Base-by-base conservation (phyloP, 1,140 invertebrate genomes). In the Doryteuthis pealeii region DNA sequence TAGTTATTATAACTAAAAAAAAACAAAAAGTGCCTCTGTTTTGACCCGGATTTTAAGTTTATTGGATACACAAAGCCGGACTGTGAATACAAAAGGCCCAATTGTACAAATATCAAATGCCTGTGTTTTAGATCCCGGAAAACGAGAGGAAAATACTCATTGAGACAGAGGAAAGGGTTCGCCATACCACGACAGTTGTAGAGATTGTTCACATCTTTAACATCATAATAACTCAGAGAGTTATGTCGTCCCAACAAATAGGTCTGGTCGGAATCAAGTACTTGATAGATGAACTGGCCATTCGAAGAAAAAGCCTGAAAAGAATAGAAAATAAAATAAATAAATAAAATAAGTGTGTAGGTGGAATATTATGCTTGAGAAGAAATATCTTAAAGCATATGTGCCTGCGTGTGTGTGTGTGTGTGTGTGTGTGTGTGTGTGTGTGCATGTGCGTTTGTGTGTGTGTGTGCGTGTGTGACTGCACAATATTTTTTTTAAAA, bases 371-470 rank as follows among this genome's bases (percentile, higher is more conserved):
- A n/a, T n/a, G n/a, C n/a, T n/a, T n/a, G n/a, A n/a, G n/a, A n/a
- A n/a, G n/a, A n/a, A n/a, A n/a, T n/a, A n/a, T n/a, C n/a, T n/a
- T n/a, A n/a, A n/a, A 8, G 45, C 45, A 18, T 18, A 18, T 18
- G 45, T 18, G 18, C 45, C 8, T 18, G 18, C 45, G 45, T 49
- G 45, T 49, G 45, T 49, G 45, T 49, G 45, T 49, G 18, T 49
- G 45, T 49, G 45, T 49, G 45, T 49, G 45, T 49, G 45, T 49
- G 45, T 49, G 45, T 49, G 45, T 49, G 45, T 49, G 45, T 49
- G 45, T 49, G 45, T 49, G n/a, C n/a, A n/a, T n/a, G n/a, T n/a
- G n/a, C n/a, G n/a, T n/a, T n/a, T n/a, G n/a, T n/a, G n/a, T n/a
- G 45, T 49, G 45, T 49, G 45, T 49, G 45, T 49, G 45, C 18